These are phyloP conservation scores for Tiaroga cobitis DNA, from an alignment of 2,797 vertebrate genomes.

Conservation along the genomic window DNA sequence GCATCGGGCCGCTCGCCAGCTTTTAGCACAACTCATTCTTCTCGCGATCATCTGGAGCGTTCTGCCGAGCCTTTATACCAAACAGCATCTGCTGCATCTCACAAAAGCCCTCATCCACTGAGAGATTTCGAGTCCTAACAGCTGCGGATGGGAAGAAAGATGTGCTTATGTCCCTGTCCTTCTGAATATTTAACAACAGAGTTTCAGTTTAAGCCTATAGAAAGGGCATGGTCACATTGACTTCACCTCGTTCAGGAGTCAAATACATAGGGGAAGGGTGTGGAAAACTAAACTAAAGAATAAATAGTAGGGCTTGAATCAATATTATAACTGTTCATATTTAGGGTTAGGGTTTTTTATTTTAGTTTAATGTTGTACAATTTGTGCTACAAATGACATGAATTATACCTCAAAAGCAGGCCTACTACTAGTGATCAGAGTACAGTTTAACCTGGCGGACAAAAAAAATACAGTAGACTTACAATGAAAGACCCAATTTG, in stretches of 20 bases:
- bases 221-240: neutral
- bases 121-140: conserved; percentile 40
- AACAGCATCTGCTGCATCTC: conserved; percentile 50
- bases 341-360: neutral
- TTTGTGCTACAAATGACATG: neutral
- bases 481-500: neutral
- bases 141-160: conserved; percentile 40
- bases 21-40: conserved; percentile 52
- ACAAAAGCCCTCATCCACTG: conserved; percentile 47
- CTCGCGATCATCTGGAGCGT: conserved; percentile 40
- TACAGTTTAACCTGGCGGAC: neutral
- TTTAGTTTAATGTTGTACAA: neutral
- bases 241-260: neutral
- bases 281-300: neutral
- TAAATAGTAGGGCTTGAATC: neutral
- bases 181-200: neutral
- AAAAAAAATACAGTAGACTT: neutral
- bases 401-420: neutral
- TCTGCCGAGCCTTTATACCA: conserved; percentile 38
- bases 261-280: neutral
- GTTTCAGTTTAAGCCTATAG: neutral
- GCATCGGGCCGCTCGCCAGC: conserved; percentile 32
- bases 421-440: neutral
- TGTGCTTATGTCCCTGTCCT: conserved; percentile 33
- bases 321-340: neutral